A percentile compares a stretch with the other conserved stretches of the same genome.
phyloP scores from a whole-genome alignment of 2,797 vertebrate species.

The Falco columbarius region DNA sequence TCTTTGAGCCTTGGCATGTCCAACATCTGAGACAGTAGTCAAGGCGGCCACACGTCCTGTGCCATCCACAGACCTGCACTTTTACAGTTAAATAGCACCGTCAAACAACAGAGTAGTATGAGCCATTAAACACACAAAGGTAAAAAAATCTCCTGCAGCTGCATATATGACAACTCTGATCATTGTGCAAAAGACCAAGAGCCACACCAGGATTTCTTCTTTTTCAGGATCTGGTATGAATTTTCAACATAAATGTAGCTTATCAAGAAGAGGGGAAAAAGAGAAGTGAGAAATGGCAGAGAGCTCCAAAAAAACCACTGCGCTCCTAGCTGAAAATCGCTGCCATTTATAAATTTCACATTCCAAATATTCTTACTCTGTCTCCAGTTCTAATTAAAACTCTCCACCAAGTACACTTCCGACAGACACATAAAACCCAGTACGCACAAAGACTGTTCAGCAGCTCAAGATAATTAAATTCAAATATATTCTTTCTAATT shows the following conservation, averaged over 20 bases:
- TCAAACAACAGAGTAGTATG: neutral
- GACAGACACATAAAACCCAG: neutral
- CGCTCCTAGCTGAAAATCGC: neutral
- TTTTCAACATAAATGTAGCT: conserved; percentile 38
- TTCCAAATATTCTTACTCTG: conserved; percentile 17
- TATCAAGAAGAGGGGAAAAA: neutral
- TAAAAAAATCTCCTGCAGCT: conserved; percentile 24
- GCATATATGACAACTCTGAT: conserved; percentile 33
- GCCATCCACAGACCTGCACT: conserved; percentile 18
- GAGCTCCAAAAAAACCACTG: neutral
- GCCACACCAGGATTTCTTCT: neutral
- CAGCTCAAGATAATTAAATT: conserved; percentile 34
- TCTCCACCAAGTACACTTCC: conserved; percentile 38
- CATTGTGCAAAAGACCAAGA: neutral
- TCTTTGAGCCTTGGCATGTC: conserved; percentile 73
- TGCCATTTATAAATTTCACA: conserved; percentile 7
- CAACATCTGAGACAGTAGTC: conserved; percentile 63
- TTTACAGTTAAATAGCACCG: neutral
- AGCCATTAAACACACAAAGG: neutral
- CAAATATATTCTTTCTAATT: conserved; percentile 51
- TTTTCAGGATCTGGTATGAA: conserved; percentile 37
- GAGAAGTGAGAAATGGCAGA: neutral
- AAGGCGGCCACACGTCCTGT: conserved; percentile 67
- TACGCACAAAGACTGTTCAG: conserved; percentile 7
- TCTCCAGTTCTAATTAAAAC: conserved; percentile 44